Conservation (phyloP, 2,797 vertebrate species). For the Characodon lateralis region DNA sequence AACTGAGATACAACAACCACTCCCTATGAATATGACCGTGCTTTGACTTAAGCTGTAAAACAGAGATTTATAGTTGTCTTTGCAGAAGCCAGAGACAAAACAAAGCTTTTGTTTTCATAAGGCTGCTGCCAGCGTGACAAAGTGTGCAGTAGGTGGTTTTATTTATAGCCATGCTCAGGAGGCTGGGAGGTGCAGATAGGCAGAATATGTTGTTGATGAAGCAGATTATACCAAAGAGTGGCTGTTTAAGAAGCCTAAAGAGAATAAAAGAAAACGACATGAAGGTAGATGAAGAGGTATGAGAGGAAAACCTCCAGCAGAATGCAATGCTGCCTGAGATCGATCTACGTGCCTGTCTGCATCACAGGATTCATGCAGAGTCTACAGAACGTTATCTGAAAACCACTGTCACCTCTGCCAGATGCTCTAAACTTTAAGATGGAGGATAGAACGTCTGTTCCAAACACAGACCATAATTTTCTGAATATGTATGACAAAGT, state of each 20-base stretch:
- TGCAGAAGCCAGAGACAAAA: conserved; percentile 64
- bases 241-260: conserved; percentile 53
- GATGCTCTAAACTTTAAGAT: conserved; percentile 39
- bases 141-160: conserved; percentile 71
- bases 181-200: conserved; percentile 78
- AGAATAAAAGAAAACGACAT: conserved; percentile 67
- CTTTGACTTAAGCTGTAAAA: conserved; percentile 43
- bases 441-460: conserved; percentile 22
- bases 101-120: conserved; percentile 70
- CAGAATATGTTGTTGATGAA: conserved; percentile 79
- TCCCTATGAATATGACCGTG: conserved; percentile 41
- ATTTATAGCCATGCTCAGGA: conserved; percentile 77
- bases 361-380: conserved; percentile 58
- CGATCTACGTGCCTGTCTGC: conserved; percentile 53
- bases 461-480: conserved; percentile 16
- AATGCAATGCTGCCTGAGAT: conserved; percentile 66
- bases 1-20: conserved; percentile 46
- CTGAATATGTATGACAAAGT: conserved; percentile 11
- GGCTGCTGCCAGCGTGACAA: conserved; percentile 68
- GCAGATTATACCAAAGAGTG: conserved; percentile 77
- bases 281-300: conserved; percentile 68
- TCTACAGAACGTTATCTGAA: conserved; percentile 53
- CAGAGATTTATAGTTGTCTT: conserved; percentile 39
- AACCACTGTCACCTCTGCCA: conserved; percentile 61
- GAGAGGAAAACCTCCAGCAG: conserved; percentile 67